Conservation (phyloP, 2,888 invertebrate species). For the Platycheirus albimanus region DNA sequence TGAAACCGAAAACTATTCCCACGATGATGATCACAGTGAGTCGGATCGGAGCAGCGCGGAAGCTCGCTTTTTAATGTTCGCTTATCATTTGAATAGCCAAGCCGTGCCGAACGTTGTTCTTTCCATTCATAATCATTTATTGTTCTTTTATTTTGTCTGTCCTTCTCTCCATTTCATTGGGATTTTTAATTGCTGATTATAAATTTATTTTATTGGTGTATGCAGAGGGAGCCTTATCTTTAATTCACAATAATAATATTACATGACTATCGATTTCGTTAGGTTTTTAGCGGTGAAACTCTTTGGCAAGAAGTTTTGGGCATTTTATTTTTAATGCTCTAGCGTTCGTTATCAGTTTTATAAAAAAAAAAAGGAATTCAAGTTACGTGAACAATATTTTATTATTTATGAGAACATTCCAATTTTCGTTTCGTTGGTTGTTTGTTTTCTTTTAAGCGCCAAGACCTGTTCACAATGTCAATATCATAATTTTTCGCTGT, state of each 20-base stretch:
- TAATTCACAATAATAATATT: slow-evolving; percentile 47
- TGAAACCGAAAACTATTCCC: slow-evolving; percentile 55
- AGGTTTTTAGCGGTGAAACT: slow-evolving; percentile 28
- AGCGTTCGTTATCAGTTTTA: slow-evolving; percentile 16
- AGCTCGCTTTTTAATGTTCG: slow-evolving; percentile 39
- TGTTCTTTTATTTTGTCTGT: slow-evolving; percentile 12
- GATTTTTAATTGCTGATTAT: slow-evolving; percentile 51
- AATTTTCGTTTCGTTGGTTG: not conserved
- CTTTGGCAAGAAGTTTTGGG: slow-evolving; percentile 16
- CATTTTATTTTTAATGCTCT: not conserved
- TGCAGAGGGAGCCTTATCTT: slow-evolving; percentile 49
- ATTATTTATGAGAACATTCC: slow-evolving; percentile 36
- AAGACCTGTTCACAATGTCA: slow-evolving; percentile 33
- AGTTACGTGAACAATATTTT: slow-evolving; percentile 34
- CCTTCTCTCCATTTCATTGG: slow-evolving; percentile 22
- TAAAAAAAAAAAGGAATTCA: slow-evolving; percentile 19
- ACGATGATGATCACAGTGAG: slow-evolving; percentile 61
- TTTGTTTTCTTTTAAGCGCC: slow-evolving; percentile 27
- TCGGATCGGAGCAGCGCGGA: slow-evolving; percentile 51
- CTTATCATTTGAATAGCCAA: slow-evolving; percentile 53
- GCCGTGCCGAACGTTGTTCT: slow-evolving; percentile 31
- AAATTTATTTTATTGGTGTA: slow-evolving; percentile 56
- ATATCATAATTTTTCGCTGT: slow-evolving; percentile 36
- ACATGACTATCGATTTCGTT: slow-evolving; percentile 55
- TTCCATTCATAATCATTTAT: slow-evolving; percentile 56